Evolutionary conservation across 2,888 invertebrate genomes (phyloP).

Genomic region (Chirona hameri): DNA sequence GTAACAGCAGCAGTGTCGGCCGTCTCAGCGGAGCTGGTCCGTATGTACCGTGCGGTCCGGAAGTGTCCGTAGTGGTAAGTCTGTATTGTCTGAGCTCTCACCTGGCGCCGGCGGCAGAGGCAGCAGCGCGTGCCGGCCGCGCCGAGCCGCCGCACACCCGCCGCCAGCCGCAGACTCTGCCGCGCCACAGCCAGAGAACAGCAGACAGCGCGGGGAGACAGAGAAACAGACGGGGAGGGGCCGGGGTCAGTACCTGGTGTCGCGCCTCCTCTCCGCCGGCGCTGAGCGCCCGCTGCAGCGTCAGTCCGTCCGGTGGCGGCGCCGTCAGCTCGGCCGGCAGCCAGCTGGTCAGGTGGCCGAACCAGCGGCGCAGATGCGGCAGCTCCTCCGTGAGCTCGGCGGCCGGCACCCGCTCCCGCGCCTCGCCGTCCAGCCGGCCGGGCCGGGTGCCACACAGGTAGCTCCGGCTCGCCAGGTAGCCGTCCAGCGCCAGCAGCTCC

Average conservation of each 20-base stretch:
- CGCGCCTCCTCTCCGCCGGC: background rate
- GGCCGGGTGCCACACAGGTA: background rate
- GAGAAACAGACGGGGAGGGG: background rate
- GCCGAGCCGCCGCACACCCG: background rate
- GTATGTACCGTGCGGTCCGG: too few species aligned
- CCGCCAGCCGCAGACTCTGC: background rate
- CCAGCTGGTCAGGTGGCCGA: background rate
- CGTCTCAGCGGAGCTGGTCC: too few species aligned
- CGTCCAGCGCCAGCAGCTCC: background rate
- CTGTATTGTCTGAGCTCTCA: background rate
- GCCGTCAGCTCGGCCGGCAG: background rate
- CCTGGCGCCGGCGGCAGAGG: background rate
- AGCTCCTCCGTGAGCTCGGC: background rate
- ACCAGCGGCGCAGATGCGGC: constrained; percentile 10
- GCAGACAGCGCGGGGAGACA: background rate
- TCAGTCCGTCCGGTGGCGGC: background rate
- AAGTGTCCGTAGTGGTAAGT: too few species aligned
- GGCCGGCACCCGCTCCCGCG: background rate
- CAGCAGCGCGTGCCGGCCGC: background rate
- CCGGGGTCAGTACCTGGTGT: background rate
- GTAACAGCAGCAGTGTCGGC: too few species aligned
- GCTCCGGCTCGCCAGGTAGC: background rate
- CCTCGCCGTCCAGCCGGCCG: constrained; percentile 22
- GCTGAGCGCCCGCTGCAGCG: background rate
- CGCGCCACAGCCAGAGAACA: background rate